Evolutionary conservation across 2,888 invertebrate species (phyloP).

Genomic region (Tineola bisselliella): DNA sequence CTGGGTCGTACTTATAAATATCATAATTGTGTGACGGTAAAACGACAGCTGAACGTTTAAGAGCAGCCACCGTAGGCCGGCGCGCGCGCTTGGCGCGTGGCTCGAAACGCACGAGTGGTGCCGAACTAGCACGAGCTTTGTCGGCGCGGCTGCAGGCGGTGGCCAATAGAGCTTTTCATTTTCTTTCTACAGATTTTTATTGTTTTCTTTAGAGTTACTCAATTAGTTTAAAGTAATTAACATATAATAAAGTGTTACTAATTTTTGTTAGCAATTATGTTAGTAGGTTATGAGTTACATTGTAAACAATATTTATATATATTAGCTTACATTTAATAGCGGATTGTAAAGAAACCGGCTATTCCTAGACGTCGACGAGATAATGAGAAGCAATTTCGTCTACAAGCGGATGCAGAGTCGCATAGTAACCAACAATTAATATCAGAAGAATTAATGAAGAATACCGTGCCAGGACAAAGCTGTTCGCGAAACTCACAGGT

Average conservation of each 20-base stretch:
- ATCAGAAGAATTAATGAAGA: constrained; percentile 36
- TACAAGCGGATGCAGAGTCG: constrained; percentile 43
- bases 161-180: constrained; percentile 5
- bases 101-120: constrained; percentile 42
- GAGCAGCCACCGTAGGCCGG: constrained; percentile 1
- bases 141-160: constrained; percentile 18
- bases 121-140: constrained; percentile 38
- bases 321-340: constrained; percentile 5
- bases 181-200: background rate
- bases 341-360: constrained; percentile 17
- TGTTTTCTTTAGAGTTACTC: background rate
- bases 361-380: constrained; percentile 28
- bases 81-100: constrained; percentile 57
- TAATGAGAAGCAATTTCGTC: constrained; percentile 44
- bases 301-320: too few species aligned
- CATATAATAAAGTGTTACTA: background rate
- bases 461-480: constrained; percentile 32
- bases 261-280: background rate
- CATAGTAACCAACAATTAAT: constrained; percentile 50
- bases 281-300: too few species aligned
- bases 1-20: background rate
- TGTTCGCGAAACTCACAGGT: constrained; percentile 48
- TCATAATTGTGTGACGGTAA: constrained; percentile 13
- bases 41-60: constrained; percentile 29
- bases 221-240: background rate